Base-by-base conservation (phyloP, 1,140 invertebrate genomes). In the Drosophila nebulosa region DNA sequence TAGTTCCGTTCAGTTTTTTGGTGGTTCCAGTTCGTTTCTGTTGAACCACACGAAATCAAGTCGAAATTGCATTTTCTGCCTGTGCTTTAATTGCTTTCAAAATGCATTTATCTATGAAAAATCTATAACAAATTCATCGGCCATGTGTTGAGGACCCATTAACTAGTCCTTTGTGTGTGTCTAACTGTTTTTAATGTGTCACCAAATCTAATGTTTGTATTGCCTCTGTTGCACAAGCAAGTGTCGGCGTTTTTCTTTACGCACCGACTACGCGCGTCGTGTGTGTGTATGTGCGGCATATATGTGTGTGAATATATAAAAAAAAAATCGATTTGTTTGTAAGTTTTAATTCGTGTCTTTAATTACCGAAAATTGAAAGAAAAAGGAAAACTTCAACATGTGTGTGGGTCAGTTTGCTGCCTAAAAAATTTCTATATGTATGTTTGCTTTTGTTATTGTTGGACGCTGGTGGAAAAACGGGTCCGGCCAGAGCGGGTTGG, bases 171-270 rank as follows among this genome's bases (percentile, higher is more conserved):
- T n/a, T 35, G 26, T 26, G 18, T 36, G 30, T n/a, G 7, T 27
- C 7, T 16, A 26, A 10, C 16, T 21, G 14, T 10, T 14, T 26
- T 21, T 18, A 56, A 14, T 52, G 51, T 27, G 46, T 53, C 14
- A 22, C 27, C 6, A 21, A 59, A 66, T 9, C 16, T 42, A 12
- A 9, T 39, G 39, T 30, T 32, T 39, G n/a, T 30, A n/a, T 21
- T 27, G 21, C 9, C 42, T 22, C 56, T 53, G 61, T 63, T 56
- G 27, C 30, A 53, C 39, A 72, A 65, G 27, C 26, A 10, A 12
- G 30, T 67, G 81, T 86, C 81, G 81, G 81, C 81, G 70, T 86
- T 86, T 84, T 86, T 84, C 78, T 84, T 86, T 85, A 85, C 81
- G 81, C 81, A 80, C 81, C 64, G 55, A 39, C 56, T 55, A 36